Percentiles rank a stretch among this genome's conserved stretches.
phyloP scores from a whole-genome alignment of 2,113 vertebrate species.

The Cyanoderma ruficeps region DNA sequence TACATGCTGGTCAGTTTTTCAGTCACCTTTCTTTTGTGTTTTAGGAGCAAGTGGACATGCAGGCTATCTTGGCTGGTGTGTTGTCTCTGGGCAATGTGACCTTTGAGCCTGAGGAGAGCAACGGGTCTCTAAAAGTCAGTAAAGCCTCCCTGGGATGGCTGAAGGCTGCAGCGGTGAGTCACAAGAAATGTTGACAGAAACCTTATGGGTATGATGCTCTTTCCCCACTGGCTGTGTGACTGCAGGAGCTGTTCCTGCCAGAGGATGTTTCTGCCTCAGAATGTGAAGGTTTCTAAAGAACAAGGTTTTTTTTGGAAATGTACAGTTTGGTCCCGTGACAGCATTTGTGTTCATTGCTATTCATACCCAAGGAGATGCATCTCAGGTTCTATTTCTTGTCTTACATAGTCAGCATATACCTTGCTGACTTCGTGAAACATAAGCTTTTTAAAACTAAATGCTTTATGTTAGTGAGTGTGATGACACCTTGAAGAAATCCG shows the following conservation, averaged over 20 bases:
- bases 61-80: constrained; percentile 76
- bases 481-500: background rate
- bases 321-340: background rate
- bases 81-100: constrained; percentile 79
- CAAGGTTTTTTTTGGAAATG: background rate
- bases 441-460: background rate
- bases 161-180: constrained; percentile 78
- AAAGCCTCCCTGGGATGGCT: constrained; percentile 71
- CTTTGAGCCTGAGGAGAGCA: constrained; percentile 71
- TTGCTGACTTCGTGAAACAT: background rate
- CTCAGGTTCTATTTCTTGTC: background rate
- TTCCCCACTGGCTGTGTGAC: background rate
- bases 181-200: background rate
- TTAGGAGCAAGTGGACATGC: constrained; percentile 80
- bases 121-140: constrained; percentile 65
- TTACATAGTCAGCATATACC: background rate
- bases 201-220: background rate
- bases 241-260: background rate
- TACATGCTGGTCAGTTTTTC: background rate
- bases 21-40: background rate
- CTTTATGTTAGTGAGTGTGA: background rate
- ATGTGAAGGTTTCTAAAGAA: background rate
- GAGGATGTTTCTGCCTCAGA: background rate
- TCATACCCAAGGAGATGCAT: background rate
- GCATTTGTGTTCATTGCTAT: background rate